phyloP scores from a whole-genome alignment of 2,888 invertebrate genomes.

The Tachina fera region DNA sequence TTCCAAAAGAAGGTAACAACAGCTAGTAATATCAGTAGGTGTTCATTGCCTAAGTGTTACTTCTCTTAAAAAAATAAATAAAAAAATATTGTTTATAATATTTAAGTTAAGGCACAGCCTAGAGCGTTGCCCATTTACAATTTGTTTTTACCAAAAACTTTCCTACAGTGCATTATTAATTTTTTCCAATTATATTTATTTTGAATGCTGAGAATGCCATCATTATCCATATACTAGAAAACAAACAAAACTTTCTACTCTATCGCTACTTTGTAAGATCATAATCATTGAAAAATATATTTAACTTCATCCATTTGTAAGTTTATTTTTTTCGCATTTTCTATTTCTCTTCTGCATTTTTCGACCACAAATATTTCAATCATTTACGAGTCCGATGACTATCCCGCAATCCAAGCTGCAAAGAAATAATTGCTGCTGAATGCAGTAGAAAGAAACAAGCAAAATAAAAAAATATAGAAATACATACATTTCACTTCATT shows the following conservation, averaged over 20 bases:
- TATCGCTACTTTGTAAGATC: background rate
- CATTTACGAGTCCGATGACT: slow-evolving; percentile 32
- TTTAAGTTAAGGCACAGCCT: too few species aligned
- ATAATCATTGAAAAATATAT: slow-evolving; percentile 2
- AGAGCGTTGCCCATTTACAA: background rate
- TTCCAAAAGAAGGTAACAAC: too few species aligned
- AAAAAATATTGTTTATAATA: too few species aligned
- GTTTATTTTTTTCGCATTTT: slow-evolving; percentile 29
- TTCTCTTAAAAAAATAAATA: too few species aligned
- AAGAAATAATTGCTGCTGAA: slow-evolving; percentile 41
- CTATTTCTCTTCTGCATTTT: slow-evolving; percentile 32
- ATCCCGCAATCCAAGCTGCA: slow-evolving; percentile 32
- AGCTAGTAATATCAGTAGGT: too few species aligned
- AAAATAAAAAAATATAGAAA: background rate
- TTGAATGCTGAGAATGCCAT: background rate
- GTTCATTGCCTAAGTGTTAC: too few species aligned
- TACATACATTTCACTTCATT: slow-evolving; percentile 36
- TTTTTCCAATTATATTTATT: background rate
- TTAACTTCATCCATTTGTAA: slow-evolving; percentile 22
- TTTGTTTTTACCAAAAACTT: background rate
- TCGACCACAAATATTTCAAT: slow-evolving; percentile 62
- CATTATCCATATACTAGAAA: background rate
- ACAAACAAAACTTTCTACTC: background rate
- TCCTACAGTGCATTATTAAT: slow-evolving; percentile 1
- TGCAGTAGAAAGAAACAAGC: background rate